Base-by-base conservation (phyloP, 2,113 vertebrate genomes). In the Corydoras sp. region DNA sequence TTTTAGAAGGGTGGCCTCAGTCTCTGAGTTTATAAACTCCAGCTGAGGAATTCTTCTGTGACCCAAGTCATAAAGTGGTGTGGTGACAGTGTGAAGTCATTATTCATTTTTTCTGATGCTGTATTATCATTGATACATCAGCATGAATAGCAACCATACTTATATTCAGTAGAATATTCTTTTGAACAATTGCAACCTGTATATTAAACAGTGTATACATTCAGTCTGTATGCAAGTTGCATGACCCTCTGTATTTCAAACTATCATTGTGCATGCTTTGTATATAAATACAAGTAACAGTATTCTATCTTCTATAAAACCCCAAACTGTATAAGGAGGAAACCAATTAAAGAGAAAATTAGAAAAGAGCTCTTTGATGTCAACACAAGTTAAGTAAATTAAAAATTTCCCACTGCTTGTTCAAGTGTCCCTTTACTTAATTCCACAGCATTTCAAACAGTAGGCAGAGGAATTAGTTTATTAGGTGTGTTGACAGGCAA, bases 401-500 rank as follows among this genome's bases (percentile, higher is more conserved):
- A 58, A 68, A 77, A 70, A 77, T 76, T 68, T 48, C 76, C 64
- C 31, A 67, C 18, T n/a, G 50, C 65, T 64, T 12, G 30, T 62
- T 71, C 63, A 70, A 71, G 71, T 78, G 70, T 76, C 65, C 62
- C 68, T 68, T 69, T 73, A 71, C 15, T 53, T n/a, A 43, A n/a
- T 65, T 68, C 67, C 60, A 75, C 65, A 82, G 75, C 75, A 76
- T 72, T 68, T 67, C 49, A 73, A 82, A 82, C 75, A 77, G 77
- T 73, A 55, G 62, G 78, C 67, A 60, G 62, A 72, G 74, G 61
- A 81, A 83, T 81, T 66, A 81, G 69, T 82, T 82, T 82, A 87
- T 86, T 83, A 85, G 75, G 73, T 72, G 50, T 74, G 79, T 69
- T 86, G 86, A 87, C 80, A 85, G 83, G 78, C 83, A 78, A 83